Percentiles rank a stretch among this genome's conserved stretches.
These are phyloP conservation scores for Tetragonula clypearis DNA, from an alignment of 1,140 invertebrate species.

Conservation along the genomic window DNA sequence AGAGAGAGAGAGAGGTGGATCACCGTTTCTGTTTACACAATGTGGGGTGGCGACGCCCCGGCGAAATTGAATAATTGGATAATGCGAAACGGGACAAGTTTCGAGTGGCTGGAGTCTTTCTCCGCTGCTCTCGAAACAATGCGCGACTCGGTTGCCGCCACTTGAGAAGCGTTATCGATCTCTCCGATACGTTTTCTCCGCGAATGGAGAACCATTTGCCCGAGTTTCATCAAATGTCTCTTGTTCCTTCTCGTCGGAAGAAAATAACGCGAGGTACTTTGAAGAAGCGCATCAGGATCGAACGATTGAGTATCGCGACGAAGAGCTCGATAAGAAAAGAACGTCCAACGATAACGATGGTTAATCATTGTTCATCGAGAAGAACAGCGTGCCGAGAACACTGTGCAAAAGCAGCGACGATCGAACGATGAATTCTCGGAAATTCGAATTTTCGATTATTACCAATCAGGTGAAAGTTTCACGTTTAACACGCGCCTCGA, in stretches of 20 bases:
- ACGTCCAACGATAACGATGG: too few species aligned
- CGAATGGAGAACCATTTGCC: background rate
- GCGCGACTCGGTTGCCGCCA: background rate
- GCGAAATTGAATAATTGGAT: slow-evolving; percentile 51
- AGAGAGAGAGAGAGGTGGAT: background rate
- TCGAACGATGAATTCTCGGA: too few species aligned
- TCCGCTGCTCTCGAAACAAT: background rate
- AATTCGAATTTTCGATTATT: too few species aligned
- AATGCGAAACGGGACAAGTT: slow-evolving; percentile 12
- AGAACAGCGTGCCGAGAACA: too few species aligned
- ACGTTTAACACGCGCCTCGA: too few species aligned
- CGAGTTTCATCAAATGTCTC: background rate
- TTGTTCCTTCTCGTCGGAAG: background rate
- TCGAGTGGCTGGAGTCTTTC: background rate
- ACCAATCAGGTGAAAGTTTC: too few species aligned
- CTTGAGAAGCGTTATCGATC: background rate
- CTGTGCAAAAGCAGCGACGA: too few species aligned
- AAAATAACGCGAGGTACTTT: too few species aligned
- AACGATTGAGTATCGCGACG: too few species aligned
- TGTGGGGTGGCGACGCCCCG: background rate
- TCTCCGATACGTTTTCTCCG: background rate
- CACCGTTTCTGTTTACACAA: slow-evolving; percentile 18
- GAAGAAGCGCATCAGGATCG: too few species aligned
- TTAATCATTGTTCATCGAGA: too few species aligned
- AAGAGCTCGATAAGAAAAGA: too few species aligned